Percentiles rank a stretch among this genome's conserved stretches.
Evolutionary conservation across 2,113 vertebrate species (phyloP).

Genomic region (Ceyx melanurus): DNA sequence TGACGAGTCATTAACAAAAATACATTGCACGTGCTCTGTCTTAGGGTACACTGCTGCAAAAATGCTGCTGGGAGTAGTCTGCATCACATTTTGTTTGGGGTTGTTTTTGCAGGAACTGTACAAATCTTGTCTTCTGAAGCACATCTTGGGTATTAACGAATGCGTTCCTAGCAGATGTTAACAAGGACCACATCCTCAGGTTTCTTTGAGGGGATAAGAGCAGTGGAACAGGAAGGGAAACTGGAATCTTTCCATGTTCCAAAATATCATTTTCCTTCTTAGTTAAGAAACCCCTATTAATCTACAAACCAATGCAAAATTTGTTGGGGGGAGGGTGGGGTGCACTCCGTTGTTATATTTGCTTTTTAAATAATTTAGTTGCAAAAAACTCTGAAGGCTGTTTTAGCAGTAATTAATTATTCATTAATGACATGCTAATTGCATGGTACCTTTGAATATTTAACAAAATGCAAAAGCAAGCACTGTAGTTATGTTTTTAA

Average conservation of each 20-base stretch:
- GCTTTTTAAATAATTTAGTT: slow-evolving; percentile 97
- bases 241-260: neutral
- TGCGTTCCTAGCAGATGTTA: slow-evolving; percentile 19
- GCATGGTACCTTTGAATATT: slow-evolving; percentile 94
- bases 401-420: slow-evolving; percentile 98
- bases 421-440: slow-evolving; percentile 99
- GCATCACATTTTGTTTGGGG: neutral
- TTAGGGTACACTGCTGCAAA: neutral
- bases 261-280: neutral
- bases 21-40: neutral
- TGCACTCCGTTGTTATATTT: slow-evolving; percentile 83
- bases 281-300: neutral
- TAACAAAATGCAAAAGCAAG: slow-evolving; percentile 93
- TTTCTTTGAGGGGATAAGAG: neutral
- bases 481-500: slow-evolving; percentile 86
- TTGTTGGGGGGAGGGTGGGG: neutral
- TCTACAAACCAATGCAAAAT: slow-evolving; percentile 55
- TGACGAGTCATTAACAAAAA: slow-evolving; percentile 42
- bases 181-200: neutral
- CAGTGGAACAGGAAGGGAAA: neutral
- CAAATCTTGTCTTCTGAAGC: neutral
- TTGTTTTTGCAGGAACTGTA: neutral
- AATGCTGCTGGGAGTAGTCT: neutral
- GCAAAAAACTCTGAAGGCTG: slow-evolving; percentile 92
- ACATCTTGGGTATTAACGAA: neutral